phyloP scores from a whole-genome alignment of 2,113 vertebrate genomes.

The Antigone vipio region DNA sequence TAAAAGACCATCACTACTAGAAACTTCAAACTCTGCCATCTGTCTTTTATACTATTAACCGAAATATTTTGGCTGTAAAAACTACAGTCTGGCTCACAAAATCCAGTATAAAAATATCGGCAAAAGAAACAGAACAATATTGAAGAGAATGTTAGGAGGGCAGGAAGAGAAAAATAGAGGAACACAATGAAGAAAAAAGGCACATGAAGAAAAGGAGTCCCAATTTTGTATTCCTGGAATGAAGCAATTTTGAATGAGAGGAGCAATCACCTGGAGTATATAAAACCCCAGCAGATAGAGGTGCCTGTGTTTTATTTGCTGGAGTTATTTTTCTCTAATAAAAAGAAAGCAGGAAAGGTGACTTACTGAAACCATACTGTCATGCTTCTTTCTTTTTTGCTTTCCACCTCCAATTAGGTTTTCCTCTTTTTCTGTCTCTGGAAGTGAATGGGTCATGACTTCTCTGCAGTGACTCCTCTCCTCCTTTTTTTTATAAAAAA shows the following conservation, averaged over 20 bases:
- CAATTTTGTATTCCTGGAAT: not conserved
- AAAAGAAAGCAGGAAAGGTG: not conserved
- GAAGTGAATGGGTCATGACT: not conserved
- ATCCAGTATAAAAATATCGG: not conserved
- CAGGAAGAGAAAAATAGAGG: not conserved
- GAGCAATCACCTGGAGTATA: not conserved
- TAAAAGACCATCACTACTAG: not conserved
- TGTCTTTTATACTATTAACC: not conserved
- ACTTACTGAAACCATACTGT: not conserved
- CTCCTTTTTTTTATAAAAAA: not conserved
- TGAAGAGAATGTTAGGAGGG: not conserved
- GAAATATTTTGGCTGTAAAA: conserved; percentile 16
- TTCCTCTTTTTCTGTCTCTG: not conserved
- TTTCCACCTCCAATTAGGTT: not conserved
- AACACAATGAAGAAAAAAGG: not conserved
- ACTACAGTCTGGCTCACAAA: not conserved
- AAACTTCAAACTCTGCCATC: conserved; percentile 12
- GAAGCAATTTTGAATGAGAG: not conserved
- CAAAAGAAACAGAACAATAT: not conserved
- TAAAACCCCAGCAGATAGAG: not conserved
- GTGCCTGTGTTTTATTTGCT: not conserved
- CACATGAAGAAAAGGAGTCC: not conserved
- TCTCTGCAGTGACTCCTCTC: not conserved
- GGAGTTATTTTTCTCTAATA: not conserved
- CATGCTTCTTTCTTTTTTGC: not conserved